These are phyloP conservation scores for Natrix natrix DNA, from an alignment of 2,797 vertebrate species.

Conservation along the genomic window DNA sequence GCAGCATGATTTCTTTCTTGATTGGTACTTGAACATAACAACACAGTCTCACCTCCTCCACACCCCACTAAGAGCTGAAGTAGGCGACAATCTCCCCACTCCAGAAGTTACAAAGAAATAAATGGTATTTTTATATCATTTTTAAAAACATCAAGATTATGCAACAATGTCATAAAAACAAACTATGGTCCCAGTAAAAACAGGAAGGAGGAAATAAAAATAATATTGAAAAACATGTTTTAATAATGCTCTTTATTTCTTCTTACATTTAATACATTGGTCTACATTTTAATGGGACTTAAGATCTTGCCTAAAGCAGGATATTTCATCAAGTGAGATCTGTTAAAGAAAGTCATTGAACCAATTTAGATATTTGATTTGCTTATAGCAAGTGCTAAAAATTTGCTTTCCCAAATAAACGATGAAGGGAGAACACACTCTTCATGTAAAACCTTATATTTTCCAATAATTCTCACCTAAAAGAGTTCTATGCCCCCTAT, in stretches of 20 bases:
- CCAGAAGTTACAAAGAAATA: background rate
- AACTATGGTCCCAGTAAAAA: background rate
- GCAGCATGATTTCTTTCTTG: no score
- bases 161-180: background rate
- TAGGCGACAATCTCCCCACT: background rate
- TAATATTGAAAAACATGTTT: background rate
- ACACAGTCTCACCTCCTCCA: background rate
- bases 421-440: background rate
- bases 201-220: background rate
- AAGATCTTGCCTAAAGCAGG: background rate
- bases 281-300: background rate
- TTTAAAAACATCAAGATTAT: background rate
- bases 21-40: background rate
- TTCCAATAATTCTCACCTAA: background rate
- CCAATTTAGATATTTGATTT: background rate
- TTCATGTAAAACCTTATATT: background rate
- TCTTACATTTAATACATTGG: background rate
- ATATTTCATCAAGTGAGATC: background rate
- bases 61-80: background rate
- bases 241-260: background rate
- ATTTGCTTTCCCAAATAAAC: background rate
- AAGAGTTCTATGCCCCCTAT: background rate
- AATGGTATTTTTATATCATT: background rate
- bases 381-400: background rate
- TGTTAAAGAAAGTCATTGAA: background rate